Evolutionary conservation across 1,140 invertebrate species (phyloP).

Genomic region (Bactericera cockerelli): DNA sequence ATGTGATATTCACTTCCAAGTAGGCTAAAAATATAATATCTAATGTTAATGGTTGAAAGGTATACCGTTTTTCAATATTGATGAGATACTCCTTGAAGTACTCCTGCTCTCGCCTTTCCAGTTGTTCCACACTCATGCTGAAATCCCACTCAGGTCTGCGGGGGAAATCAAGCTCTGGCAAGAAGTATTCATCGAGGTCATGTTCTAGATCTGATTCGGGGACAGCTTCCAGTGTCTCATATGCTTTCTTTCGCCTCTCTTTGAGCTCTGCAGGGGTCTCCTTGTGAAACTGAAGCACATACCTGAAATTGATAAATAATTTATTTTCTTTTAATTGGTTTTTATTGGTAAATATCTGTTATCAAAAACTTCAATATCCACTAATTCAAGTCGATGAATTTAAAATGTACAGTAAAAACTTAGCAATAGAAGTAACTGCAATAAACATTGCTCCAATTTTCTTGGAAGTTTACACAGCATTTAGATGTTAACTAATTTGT

Average conservation of each 20-base stretch:
- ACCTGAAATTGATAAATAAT: constrained; percentile 32
- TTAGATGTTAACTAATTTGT: too few relatives aligned
- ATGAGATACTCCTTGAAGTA: not conserved
- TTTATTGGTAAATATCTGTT: constrained; percentile 1
- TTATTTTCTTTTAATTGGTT: too few relatives aligned
- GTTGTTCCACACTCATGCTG: constrained; percentile 45
- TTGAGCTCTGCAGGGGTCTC: constrained; percentile 51
- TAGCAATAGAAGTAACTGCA: too few relatives aligned
- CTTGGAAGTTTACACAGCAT: too few relatives aligned
- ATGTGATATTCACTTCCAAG: too few relatives aligned
- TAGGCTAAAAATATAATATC: too few relatives aligned
- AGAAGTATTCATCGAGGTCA: constrained; percentile 49
- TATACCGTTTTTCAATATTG: too few relatives aligned
- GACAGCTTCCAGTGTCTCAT: constrained; percentile 36
- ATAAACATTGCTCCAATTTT: too few relatives aligned
- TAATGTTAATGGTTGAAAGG: too few relatives aligned
- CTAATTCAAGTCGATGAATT: constrained; percentile 35
- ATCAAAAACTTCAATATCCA: not conserved
- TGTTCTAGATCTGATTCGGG: constrained; percentile 48
- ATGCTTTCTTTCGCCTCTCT: constrained; percentile 45
- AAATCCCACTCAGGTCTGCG: constrained; percentile 67
- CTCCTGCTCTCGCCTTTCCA: constrained; percentile 51
- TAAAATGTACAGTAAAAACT: too few relatives aligned
- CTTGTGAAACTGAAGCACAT: constrained; percentile 55
- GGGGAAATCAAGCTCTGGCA: constrained; percentile 59